Conservation (phyloP, 2,797 vertebrate species). For the Aeoliscus strigatus region DNA sequence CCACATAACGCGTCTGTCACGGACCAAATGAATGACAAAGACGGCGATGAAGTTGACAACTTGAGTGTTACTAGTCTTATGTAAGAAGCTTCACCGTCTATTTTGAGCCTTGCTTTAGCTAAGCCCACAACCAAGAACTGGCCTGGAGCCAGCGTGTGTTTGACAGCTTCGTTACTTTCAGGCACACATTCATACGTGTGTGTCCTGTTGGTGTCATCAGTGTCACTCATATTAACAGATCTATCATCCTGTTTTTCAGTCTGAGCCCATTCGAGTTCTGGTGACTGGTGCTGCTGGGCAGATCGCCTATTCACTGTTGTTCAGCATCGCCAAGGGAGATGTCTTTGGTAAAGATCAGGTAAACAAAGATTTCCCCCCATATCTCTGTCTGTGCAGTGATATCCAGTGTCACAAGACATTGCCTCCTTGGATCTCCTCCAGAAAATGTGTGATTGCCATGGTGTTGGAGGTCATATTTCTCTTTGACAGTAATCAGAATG, state of each 20-base stretch:
- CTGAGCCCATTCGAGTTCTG: constrained; percentile 86
- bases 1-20: neutral
- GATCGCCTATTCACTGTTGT: constrained; percentile 93
- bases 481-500: constrained; percentile 27
- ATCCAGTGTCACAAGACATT: neutral
- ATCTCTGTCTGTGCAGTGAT: constrained; percentile 27
- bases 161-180: constrained; percentile 12
- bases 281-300: constrained; percentile 96
- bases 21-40: neutral
- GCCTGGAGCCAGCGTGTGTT: constrained; percentile 7
- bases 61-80: constrained; percentile 31
- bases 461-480: constrained; percentile 10
- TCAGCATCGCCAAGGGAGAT: constrained; percentile 93
- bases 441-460: constrained; percentile 2
- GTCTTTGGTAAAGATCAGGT: constrained; percentile 98
- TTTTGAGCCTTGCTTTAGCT: constrained; percentile 36
- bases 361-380: constrained; percentile 40
- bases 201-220: neutral
- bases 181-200: neutral
- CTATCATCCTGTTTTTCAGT: constrained; percentile 65
- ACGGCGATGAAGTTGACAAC: constrained; percentile 16
- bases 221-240: constrained; percentile 1
- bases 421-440: neutral
- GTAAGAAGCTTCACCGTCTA: constrained; percentile 36
- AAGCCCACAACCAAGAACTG: constrained; percentile 36